Percentiles rank a stretch among this genome's conserved stretches.
phyloP scores from a whole-genome alignment of 2,113 vertebrate genomes.

The Pomatostomus ruficeps region DNA sequence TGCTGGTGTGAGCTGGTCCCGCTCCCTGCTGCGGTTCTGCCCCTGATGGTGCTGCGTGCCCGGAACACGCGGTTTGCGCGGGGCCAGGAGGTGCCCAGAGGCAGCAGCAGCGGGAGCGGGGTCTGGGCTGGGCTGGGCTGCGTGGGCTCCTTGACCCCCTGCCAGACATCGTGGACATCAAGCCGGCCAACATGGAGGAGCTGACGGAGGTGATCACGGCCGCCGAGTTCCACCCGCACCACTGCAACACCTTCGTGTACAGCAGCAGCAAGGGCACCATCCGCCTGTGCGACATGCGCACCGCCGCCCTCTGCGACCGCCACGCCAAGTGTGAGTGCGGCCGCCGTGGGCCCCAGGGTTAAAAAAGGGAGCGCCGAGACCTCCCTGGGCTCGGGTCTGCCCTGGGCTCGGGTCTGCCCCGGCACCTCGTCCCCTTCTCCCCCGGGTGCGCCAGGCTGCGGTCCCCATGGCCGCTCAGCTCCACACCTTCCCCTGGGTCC shows the following conservation, averaged over 20 bases:
- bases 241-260: slow-evolving; percentile 96
- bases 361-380: rapidly evolving
- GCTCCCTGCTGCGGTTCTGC: rapidly evolving
- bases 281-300: slow-evolving; percentile 93
- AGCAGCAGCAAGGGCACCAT: slow-evolving; percentile 98
- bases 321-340: slow-evolving; percentile 90
- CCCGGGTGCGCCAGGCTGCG: rapidly evolving
- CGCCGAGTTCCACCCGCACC: slow-evolving; percentile 90
- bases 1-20: rapidly evolving
- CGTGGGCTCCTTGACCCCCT: slow-evolving; percentile 73
- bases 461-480: neutral
- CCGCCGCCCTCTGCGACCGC: slow-evolving; percentile 88
- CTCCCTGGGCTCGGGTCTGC: neutral
- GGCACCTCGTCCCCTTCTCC: rapidly evolving
- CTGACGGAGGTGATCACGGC: slow-evolving; percentile 95
- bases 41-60: rapidly evolving
- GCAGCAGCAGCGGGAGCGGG: rapidly evolving
- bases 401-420: neutral
- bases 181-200: slow-evolving; percentile 96
- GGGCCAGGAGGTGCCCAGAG: no score
- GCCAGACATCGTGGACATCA: slow-evolving; percentile 96
- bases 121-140: neutral
- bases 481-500: neutral
- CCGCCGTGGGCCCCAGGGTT: rapidly evolving
- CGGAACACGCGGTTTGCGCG: rapidly evolving